These are phyloP conservation scores for Gorsachius magnificus DNA, from an alignment of 2,797 vertebrate genomes.

Conservation along the genomic window DNA sequence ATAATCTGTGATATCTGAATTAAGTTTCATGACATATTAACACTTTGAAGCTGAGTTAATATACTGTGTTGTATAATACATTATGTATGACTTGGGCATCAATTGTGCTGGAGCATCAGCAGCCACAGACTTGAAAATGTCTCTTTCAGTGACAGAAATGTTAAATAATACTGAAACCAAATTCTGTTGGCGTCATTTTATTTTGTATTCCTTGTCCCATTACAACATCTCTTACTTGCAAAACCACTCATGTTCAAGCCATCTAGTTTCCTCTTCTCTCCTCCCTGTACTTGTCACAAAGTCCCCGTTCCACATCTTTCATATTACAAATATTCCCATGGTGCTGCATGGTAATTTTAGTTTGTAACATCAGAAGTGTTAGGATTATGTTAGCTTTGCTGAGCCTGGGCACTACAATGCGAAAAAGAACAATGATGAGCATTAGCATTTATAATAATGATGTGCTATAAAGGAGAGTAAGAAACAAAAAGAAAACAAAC, in stretches of 20 bases:
- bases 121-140: conserved; percentile 36
- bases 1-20: conserved; percentile 70
- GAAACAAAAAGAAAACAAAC: not conserved
- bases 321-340: conserved; percentile 25
- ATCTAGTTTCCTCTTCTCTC: not conserved
- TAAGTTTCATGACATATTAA: conserved; percentile 72
- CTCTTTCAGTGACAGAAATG: conserved; percentile 34
- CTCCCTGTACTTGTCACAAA: not conserved
- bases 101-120: conserved; percentile 36
- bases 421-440: conserved; percentile 12
- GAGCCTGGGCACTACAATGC: not conserved
- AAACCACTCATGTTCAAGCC: not conserved
- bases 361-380: conserved; percentile 45
- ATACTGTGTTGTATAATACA: conserved; percentile 59
- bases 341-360: not conserved
- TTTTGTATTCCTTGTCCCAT: conserved; percentile 21
- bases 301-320: not conserved
- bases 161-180: conserved; percentile 39
- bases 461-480: not conserved
- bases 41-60: conserved; percentile 74
- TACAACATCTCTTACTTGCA: not conserved
- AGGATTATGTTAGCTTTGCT: conserved; percentile 10
- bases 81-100: conserved; percentile 68
- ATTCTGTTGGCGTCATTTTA: conserved; percentile 14
- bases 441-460: not conserved